A percentile compares a stretch with the other conserved stretches of the same genome.
These are phyloP conservation scores for Edolisoma coerulescens DNA, from an alignment of 2,113 vertebrate genomes.

Conservation along the genomic window DNA sequence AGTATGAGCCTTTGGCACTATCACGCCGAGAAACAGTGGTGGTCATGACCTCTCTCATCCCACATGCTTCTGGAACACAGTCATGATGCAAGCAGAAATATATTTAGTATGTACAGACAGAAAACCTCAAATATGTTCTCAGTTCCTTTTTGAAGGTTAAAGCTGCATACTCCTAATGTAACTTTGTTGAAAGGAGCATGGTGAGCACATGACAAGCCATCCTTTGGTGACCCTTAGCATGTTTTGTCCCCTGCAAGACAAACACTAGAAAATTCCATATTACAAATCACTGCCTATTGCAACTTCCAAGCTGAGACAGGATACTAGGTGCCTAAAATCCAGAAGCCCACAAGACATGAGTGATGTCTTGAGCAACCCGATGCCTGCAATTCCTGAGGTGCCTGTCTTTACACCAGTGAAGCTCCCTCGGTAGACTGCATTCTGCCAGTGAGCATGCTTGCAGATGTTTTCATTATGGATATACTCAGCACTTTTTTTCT, in stretches of 20 bases:
- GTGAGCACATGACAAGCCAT: background rate
- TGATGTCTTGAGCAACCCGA: background rate
- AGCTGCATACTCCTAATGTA: background rate
- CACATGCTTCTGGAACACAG: background rate
- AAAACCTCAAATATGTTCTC: conserved; percentile 35
- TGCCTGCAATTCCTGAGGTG: background rate
- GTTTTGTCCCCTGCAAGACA: background rate
- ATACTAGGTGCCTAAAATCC: background rate
- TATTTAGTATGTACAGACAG: conserved; percentile 41
- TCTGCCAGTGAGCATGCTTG: background rate
- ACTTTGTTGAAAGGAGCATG: background rate
- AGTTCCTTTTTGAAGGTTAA: conserved; percentile 13
- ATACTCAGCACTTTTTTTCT: background rate
- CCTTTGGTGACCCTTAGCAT: background rate
- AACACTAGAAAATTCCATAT: background rate
- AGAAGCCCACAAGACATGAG: background rate
- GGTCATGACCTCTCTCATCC: background rate
- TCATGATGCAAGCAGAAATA: conserved; percentile 2
- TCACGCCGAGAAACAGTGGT: background rate
- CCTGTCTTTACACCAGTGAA: background rate
- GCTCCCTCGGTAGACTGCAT: rapidly evolving
- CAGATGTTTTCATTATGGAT: background rate
- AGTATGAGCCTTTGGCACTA: background rate
- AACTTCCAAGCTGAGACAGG: background rate
- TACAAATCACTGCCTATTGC: background rate